These are phyloP conservation scores for Pogonocichla stellata DNA, from an alignment of 2,113 vertebrate species.

Conservation along the genomic window DNA sequence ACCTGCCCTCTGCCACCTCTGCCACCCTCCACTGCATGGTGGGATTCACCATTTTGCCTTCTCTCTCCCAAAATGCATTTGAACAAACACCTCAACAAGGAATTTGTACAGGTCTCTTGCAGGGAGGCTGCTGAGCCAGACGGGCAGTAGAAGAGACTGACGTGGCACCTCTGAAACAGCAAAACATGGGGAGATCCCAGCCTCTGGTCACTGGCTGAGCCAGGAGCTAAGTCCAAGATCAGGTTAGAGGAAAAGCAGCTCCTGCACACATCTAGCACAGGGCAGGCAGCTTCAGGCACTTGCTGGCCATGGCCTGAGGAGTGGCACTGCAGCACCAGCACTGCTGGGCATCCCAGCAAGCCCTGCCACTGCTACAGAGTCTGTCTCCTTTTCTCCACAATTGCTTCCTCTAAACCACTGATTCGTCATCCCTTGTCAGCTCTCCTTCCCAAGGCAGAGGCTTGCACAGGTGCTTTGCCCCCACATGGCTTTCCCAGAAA, in stretches of 20 bases:
- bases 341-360: background rate
- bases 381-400: background rate
- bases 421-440: fast-evolving
- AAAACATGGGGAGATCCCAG: fast-evolving
- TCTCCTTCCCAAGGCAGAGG: background rate
- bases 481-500: background rate
- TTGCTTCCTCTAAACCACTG: background rate
- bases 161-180: fast-evolving
- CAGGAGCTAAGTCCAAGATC: background rate
- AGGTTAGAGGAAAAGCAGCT: background rate
- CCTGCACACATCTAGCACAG: background rate
- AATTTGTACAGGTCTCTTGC: background rate
- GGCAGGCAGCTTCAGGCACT: background rate
- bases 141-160: background rate
- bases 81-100: background rate
- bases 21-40: background rate
- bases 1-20: background rate
- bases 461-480: background rate
- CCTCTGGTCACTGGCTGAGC: background rate
- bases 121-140: background rate
- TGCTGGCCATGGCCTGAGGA: background rate
- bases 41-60: background rate
- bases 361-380: background rate
- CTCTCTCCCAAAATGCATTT: background rate
- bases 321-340: background rate